Conservation (phyloP, 1,140 invertebrate genomes). For the Bicyclus anynana region DNA sequence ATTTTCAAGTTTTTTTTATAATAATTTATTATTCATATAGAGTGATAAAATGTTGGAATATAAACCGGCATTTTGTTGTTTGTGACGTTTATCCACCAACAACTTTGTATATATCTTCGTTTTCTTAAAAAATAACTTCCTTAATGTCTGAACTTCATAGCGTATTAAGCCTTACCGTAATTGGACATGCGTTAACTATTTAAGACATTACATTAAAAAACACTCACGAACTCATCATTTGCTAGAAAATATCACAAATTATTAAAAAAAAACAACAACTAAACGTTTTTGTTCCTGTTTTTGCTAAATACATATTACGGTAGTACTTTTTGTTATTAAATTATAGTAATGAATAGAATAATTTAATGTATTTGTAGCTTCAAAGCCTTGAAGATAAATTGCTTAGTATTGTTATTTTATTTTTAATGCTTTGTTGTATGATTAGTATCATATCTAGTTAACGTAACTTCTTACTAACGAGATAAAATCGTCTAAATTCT, state of each 20-base stretch:
- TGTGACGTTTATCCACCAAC: no score
- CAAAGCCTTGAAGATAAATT: conserved; percentile 18
- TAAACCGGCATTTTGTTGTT: no score
- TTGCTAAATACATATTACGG: conserved; percentile 15
- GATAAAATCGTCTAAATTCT: not conserved
- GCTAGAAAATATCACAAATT: conserved; percentile 31
- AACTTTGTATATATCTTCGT: no score
- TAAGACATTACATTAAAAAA: conserved; percentile 15
- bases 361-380: conserved; percentile 9
- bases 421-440: not conserved
- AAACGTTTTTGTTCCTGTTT: conserved; percentile 6
- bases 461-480: not conserved
- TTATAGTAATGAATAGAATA: conserved; percentile 23
- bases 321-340: conserved; percentile 18
- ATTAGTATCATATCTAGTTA: not conserved
- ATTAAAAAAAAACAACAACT: conserved; percentile 10
- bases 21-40: no score
- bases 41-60: no score
- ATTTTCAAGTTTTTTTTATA: no score
- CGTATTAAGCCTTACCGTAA: conserved; percentile 17
- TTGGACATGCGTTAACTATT: conserved; percentile 11
- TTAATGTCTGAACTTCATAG: conserved; percentile 7
- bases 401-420: conserved; percentile 7
- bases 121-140: not conserved
- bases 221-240: conserved; percentile 39